Conservation (phyloP, 1,140 invertebrate genomes). For the Cheumatopsyche charites region DNA sequence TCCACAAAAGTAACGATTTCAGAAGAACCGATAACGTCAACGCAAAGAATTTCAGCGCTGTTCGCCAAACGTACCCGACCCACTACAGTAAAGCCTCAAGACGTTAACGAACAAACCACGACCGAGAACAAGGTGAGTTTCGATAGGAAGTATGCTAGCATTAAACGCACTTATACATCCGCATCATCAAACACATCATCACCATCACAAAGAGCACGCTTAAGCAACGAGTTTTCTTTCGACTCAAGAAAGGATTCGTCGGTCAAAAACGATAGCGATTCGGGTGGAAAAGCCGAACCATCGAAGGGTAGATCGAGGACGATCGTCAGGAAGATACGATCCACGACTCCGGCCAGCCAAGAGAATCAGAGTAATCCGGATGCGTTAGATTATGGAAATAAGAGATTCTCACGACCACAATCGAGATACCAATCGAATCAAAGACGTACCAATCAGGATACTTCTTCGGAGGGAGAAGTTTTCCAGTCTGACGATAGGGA, state of each 20-base stretch:
- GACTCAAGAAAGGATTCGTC: conserved; percentile 49
- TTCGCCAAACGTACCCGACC: conserved; percentile 47
- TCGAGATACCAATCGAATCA: conserved; percentile 31
- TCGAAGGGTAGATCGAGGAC: conserved; percentile 35
- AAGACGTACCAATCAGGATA: conserved; percentile 11
- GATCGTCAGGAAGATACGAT: conserved; percentile 55
- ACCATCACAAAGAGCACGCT: conserved; percentile 47
- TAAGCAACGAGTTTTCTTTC: conserved; percentile 52
- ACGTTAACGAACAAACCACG: conserved; percentile 49
- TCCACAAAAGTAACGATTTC: conserved; percentile 47
- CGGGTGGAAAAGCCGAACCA: conserved; percentile 50
- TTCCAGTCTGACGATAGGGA: not conserved
- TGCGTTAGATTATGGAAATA: conserved; percentile 42
- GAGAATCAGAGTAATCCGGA: conserved; percentile 50
- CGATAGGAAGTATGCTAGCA: conserved; percentile 59
- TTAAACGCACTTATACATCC: conserved; percentile 56
- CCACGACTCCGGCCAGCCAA: conserved; percentile 58
- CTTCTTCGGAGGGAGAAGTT: conserved; percentile 27
- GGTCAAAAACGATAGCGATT: conserved; percentile 29
- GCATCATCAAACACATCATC: conserved; percentile 56
- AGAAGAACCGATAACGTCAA: conserved; percentile 40
- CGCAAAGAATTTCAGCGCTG: conserved; percentile 38
- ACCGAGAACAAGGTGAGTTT: conserved; percentile 60
- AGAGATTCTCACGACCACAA: conserved; percentile 39
- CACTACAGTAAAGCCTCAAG: conserved; percentile 54